Conservation (phyloP, 1,140 invertebrate genomes). For the Protaetia brevitarsis region DNA sequence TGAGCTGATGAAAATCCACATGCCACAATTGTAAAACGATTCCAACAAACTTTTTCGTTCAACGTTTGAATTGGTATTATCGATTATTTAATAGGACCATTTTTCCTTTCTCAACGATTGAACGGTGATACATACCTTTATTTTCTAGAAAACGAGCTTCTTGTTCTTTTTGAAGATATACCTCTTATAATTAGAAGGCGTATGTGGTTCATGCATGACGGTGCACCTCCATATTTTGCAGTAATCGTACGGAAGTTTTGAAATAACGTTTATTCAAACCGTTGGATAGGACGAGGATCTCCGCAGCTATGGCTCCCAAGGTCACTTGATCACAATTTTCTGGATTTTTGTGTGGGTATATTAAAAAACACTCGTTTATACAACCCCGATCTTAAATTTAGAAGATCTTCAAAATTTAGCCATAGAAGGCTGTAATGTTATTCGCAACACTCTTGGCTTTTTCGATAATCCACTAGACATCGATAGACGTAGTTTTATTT, state of each 20-base stretch:
- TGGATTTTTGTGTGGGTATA: conserved; percentile 44
- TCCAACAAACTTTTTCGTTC: conserved; percentile 8
- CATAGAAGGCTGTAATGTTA: background rate
- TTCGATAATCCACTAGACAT: conserved; percentile 5
- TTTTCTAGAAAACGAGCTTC: conserved; percentile 5
- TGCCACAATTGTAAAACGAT: background rate
- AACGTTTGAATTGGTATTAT: background rate
- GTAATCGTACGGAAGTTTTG: background rate
- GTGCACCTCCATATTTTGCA: conserved; percentile 24
- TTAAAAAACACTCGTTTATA: conserved; percentile 3
- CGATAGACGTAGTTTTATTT: too few relatives aligned
- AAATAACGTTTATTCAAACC: conserved; percentile 32
- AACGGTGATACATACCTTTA: background rate
- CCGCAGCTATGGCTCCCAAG: conserved; percentile 45
- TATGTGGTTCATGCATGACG: conserved; percentile 30
- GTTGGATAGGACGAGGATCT: conserved; percentile 47
- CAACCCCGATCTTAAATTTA: background rate
- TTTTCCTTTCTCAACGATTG: background rate
- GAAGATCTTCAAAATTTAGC: conserved; percentile 1
- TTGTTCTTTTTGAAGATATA: conserved; percentile 23
- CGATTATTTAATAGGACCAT: conserved; percentile 25
- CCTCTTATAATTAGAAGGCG: conserved; percentile 13
- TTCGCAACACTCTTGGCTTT: background rate
- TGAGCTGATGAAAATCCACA: conserved; percentile 40
- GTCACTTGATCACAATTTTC: conserved; percentile 46